phyloP scores from a whole-genome alignment of 2,113 vertebrate species.

The Haplochromis burtoni region DNA sequence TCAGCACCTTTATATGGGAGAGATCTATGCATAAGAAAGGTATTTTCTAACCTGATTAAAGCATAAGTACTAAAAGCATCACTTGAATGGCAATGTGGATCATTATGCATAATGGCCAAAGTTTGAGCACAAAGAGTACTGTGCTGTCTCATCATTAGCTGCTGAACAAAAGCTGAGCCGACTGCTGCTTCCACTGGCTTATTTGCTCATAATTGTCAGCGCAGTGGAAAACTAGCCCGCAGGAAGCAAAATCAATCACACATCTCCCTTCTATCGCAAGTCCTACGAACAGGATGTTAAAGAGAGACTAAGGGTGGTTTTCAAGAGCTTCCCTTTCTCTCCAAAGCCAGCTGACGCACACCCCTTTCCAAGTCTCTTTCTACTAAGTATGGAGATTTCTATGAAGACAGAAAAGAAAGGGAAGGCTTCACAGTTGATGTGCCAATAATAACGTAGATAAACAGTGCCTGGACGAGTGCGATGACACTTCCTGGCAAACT shows the following conservation, averaged over 20 bases:
- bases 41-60: slow-evolving; percentile 4
- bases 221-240: slow-evolving; percentile 2
- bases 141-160: slow-evolving; percentile 21
- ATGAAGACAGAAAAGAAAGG: neutral
- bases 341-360: slow-evolving; percentile 32
- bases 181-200: slow-evolving; percentile 1
- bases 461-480: slow-evolving; percentile 12
- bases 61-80: neutral
- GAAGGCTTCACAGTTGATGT: neutral
- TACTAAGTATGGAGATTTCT: slow-evolving; percentile 7
- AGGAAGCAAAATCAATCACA: slow-evolving; percentile 48
- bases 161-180: slow-evolving; percentile 14
- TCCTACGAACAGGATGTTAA: slow-evolving; percentile 21
- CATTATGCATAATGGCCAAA: slow-evolving; percentile 27
- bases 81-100: slow-evolving; percentile 18
- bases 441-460: slow-evolving; percentile 45
- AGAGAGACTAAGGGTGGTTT: neutral
- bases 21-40: neutral
- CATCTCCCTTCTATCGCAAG: slow-evolving; percentile 29
- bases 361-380: neutral
- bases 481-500: neutral
- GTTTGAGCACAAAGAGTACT: slow-evolving; percentile 16
- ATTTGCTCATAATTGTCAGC: slow-evolving; percentile 44
- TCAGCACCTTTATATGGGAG: neutral
- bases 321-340: neutral